A percentile compares a stretch with the other conserved stretches of the same genome.
These are phyloP conservation scores for Columba livia DNA, from an alignment of 2,113 vertebrate genomes.

Conservation along the genomic window DNA sequence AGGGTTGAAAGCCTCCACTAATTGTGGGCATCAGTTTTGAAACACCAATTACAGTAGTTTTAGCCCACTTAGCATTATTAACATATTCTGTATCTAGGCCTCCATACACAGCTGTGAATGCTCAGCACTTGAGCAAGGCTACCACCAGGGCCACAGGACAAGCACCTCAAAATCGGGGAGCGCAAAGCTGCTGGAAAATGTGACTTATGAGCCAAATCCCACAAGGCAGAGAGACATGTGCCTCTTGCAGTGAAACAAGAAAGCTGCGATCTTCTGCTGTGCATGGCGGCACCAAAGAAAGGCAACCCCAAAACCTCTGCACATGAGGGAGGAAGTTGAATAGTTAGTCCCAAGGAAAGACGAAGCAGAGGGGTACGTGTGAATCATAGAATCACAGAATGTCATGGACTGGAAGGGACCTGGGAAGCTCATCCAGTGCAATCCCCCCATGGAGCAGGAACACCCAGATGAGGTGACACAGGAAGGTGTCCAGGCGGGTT, in stretches of 20 bases:
- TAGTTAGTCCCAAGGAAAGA: background rate
- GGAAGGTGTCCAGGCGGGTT: too few relatives aligned
- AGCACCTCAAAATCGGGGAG: background rate
- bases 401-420: too few relatives aligned
- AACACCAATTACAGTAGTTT: background rate
- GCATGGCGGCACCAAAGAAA: background rate
- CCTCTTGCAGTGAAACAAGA: background rate
- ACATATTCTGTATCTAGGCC: background rate
- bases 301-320: background rate
- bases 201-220: background rate
- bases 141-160: background rate
- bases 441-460: too few relatives aligned
- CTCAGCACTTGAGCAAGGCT: background rate
- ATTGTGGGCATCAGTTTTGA: background rate
- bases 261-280: background rate
- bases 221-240: fast-evolving
- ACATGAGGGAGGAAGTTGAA: fast-evolving
- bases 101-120: fast-evolving
- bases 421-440: too few relatives aligned
- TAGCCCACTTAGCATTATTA: background rate
- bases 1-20: background rate
- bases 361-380: fast-evolving
- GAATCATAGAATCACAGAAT: background rate
- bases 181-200: background rate
- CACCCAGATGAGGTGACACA: too few relatives aligned